Evolutionary conservation across 53 echinoderm and acorn worm species (phyloP), one percentile per base, ranked within the genome.

Genomic region (Stichopus horrens): DNA sequence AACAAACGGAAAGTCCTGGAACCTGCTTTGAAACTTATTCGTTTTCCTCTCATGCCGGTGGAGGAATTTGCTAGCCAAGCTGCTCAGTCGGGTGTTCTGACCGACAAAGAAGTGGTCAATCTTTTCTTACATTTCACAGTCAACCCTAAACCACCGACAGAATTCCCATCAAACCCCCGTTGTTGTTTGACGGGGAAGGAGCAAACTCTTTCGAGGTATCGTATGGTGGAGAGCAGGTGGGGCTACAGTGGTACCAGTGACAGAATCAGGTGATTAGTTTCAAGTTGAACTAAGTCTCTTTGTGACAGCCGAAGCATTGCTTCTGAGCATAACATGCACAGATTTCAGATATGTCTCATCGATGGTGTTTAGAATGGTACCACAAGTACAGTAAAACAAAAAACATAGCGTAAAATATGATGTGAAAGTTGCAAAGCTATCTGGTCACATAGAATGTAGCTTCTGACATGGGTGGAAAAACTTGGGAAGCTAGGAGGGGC

Each of bases 191-290:
- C 96, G 6, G 99, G 99, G 54, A 99, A 99, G 88, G 99, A 99
- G 78, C 99, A 99, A 75, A 99, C 94, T 37, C 86, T 94, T 14
- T 90, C 88, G 8, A 87, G 99, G 10, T 99, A 94, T 74, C 58
- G 88, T 14, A 94, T 92, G 87, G 96, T 93, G 18, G 99, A 99
- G 89, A 99, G 95, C 59, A 66, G 99, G 73, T 99, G 99, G 99
- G 99, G 99, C 5, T 96, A 96, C 91, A 96, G 96, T 83, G 96
- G 99, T 60, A 99, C 99, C 13, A 99, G 99, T 90, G 99, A 99
- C 89, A 90, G 99, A 79, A 99, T 99, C 74, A 96, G 99, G 99
- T 99, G 90, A 74, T 54, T n/a, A 37, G 37, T 37, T 37, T 37
- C 37, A 37, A 37, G 37, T 37, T 37, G 37, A 37, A 37, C 2